phyloP scores from a whole-genome alignment of 2,797 vertebrate species.

The Taeniopygia guttata region DNA sequence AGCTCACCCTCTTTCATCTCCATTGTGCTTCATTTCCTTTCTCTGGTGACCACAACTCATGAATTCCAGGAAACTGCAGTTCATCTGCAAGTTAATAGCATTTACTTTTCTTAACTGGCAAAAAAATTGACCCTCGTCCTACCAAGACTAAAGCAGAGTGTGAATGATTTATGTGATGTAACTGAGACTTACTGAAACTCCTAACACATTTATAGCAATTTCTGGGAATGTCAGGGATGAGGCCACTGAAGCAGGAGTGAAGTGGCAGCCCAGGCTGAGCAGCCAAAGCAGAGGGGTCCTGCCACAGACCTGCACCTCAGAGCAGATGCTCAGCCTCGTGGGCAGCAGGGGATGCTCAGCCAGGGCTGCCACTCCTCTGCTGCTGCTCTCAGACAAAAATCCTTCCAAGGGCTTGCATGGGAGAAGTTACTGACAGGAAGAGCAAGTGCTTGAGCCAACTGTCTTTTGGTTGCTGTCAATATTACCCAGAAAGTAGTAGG shows the following conservation, averaged over 20 bases:
- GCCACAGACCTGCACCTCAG: not conserved
- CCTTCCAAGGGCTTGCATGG: not conserved
- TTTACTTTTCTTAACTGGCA: not conserved
- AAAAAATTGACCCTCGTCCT: not conserved
- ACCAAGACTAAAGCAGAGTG: not conserved
- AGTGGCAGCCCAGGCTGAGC: not conserved
- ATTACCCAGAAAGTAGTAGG: not conserved
- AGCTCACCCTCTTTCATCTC: not conserved
- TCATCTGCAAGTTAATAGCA: not conserved
- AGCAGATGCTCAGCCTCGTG: rapidly evolving
- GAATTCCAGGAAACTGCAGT: not conserved
- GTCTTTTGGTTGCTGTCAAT: not conserved
- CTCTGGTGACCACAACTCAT: not conserved
- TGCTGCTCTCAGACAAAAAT: not conserved
- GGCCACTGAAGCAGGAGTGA: not conserved
- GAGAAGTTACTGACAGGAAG: not conserved
- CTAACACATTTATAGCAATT: not conserved
- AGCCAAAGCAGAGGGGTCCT: not conserved
- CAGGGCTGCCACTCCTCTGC: not conserved
- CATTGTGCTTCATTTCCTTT: not conserved
- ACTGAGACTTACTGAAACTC: not conserved
- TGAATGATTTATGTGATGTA: not conserved
- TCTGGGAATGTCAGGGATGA: not conserved
- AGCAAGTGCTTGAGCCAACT: not conserved
- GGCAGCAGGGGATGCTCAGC: not conserved